Base-by-base conservation (phyloP, 2,888 invertebrate species). In the Tolmerus cingulatus region DNA sequence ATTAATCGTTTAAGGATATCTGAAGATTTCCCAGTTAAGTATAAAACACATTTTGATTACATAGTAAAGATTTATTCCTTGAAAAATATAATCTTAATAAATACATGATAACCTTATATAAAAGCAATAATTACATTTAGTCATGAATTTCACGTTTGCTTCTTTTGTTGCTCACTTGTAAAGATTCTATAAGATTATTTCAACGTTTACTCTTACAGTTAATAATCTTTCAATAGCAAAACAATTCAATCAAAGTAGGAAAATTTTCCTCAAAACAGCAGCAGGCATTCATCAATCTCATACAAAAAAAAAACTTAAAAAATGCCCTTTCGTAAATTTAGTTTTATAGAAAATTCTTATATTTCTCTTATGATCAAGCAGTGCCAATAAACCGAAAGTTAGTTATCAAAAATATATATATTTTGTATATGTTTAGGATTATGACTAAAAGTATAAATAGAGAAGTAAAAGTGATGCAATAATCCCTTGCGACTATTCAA, bases 21-120 rank as follows among this genome's bases (percentile, higher is more conserved):
- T 74, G 2, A 74, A 2, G 5, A 14, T 30, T 12, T 74, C 19
- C 19, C 8, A 74, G 43, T 51, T 19, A 8, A 23, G 9, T 23
- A 66, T 1, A 37, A 76, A 76, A 16, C 30, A 34, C 1, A n/a
- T 19, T 79, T 79, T 51, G 46, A 79, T 57, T 84, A 84, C 66
- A 84, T 84, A 66, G 27, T 66, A 84, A 84, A 84, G 40, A 66
- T 84, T 84, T 84, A 84, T 40, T 84, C 66, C 82, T 84, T 84
- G 82, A 84, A 84, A 84, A 84, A 84, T 84, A 84, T 84, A 84
- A 84, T 84, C 82, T 84, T 84, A 84, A 66, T 66, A 84, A 84
- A 84, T 84, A 84, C 82, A 84, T 84, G 57, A 66, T 66, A 66
- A 23, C 66, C 23, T 84, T 84, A 84, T n/a, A 51, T 74, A 86